Evolutionary conservation across 2,797 vertebrate species (phyloP), one percentile per base, ranked within the genome.

Genomic region (Epinephelus malabaricus): DNA sequence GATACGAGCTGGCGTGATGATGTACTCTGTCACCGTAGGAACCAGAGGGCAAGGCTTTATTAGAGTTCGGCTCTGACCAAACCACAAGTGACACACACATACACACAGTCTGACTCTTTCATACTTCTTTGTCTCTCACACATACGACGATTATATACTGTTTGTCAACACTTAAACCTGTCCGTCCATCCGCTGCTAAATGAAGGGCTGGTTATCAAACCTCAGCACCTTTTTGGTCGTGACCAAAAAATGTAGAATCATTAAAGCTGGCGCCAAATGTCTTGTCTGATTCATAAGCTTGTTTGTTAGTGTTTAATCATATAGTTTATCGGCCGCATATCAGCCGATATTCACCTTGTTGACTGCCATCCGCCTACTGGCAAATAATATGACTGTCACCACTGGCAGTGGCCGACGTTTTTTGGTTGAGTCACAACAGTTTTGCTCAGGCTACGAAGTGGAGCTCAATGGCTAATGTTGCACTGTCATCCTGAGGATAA

Each of bases 1-100:
- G 68, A 82, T 86, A 80, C 17, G 27, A 78, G 82, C 79, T 89
- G 87, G 86, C 88, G 34, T 84, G 91, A 90, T 90, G 90, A 94
- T 92, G 92, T 68, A 49, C 84, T 87, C 83, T 93, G 91, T 93
- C 89, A 91, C 90, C 38, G 86, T 75, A 82, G 74, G 81, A 93
- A 94, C 92, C 92, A 92, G 86, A 87, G 93, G 92, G 92, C 87
- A 92, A 49, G 63, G 66, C 80, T 88, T 90, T 91, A 89, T 92
- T 84, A 81, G 84, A 87, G 84, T 82, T 78, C 0, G 14, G 62
- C 68, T 85, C 53, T 84, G 89, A 89, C 79, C 89, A 91, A 91
- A 93, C 83, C 51, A 76, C 78, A 54, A 82, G 88, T 89, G 92
- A 93, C 91, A 91, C 81, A 81, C 34, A 13, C 34, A 79, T 8